Evolutionary conservation across 2,113 vertebrate genomes (phyloP).

Genomic region (Choloepus hoffmanni): DNA sequence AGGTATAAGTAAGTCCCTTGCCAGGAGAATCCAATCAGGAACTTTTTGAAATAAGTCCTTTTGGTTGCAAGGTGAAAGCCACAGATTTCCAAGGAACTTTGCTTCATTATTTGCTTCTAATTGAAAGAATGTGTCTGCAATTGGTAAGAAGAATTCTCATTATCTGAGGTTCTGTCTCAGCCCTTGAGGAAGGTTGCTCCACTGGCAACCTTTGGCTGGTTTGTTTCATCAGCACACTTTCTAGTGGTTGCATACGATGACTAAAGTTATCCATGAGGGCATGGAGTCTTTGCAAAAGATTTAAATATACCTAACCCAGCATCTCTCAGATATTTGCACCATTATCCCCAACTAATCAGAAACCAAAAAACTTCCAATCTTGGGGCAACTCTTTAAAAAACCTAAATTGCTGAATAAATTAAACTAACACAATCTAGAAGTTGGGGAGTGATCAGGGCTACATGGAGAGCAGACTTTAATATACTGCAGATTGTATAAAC

Average conservation of each 20-base stretch:
- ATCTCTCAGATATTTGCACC: background rate
- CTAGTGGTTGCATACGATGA: background rate
- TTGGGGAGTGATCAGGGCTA: background rate
- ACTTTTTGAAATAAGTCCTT: conserved; percentile 4
- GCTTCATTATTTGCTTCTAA: conserved; percentile 62
- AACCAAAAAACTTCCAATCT: background rate
- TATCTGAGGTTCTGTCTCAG: conserved; percentile 45
- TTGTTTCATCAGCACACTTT: conserved; percentile 51
- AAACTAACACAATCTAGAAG: background rate
- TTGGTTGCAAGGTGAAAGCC: conserved; percentile 44
- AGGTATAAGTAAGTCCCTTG: background rate
- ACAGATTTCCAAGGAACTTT: conserved; percentile 41
- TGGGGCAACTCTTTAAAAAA: background rate
- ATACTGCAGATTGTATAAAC: background rate
- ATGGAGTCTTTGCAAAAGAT: background rate
- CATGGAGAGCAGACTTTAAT: background rate
- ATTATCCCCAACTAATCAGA: background rate
- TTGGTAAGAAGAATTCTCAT: conserved; percentile 58
- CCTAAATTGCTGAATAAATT: background rate
- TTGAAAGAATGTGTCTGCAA: conserved; percentile 54
- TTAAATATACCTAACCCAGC: background rate
- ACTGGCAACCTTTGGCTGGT: background rate
- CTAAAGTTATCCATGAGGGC: background rate
- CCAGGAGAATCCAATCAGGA: conserved; percentile 13
- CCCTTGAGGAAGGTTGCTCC: conserved; percentile 21